A percentile compares a stretch with the other conserved stretches of the same genome.
Conservation (phyloP, 2,888 invertebrate species). For the Dicycla oo region DNA sequence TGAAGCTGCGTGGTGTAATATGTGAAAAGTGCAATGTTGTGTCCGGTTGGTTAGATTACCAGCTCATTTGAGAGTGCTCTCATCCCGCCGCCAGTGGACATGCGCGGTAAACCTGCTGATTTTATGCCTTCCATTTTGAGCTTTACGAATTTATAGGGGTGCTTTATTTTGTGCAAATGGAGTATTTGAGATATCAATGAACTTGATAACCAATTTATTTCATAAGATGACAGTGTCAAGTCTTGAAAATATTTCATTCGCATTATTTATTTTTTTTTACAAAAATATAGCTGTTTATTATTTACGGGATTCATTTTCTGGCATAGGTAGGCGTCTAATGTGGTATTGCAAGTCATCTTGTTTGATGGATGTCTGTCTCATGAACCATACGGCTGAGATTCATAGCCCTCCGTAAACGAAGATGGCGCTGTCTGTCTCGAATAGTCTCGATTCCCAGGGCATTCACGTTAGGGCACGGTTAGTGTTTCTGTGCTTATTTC, state of each 20-base stretch:
- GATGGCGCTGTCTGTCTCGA: conserved; percentile 50
- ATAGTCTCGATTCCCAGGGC: conserved; percentile 36
- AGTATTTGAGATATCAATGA: conserved; percentile 10
- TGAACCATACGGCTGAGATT: conserved; percentile 21
- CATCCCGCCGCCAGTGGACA: conserved; percentile 53
- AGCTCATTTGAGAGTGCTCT: conserved; percentile 48
- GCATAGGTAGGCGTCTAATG: conserved; percentile 2
- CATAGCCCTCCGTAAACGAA: conserved; percentile 11
- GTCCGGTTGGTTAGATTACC: conserved; percentile 44
- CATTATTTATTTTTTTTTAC: neutral
- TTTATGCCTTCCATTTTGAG: conserved; percentile 50
- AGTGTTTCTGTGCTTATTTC: conserved; percentile 34
- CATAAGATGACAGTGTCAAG: conserved; percentile 1
- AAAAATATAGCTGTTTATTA: neutral
- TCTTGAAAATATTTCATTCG: neutral
- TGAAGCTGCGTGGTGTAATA: conserved; percentile 45
- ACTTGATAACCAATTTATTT: conserved; percentile 8
- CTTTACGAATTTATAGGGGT: conserved; percentile 32
- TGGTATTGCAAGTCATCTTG: conserved; percentile 25
- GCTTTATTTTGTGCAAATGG: conserved; percentile 36
- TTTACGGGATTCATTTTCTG: neutral
- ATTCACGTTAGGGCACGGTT: conserved; percentile 33
- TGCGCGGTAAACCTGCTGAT: conserved; percentile 62
- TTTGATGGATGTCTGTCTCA: conserved; percentile 31
- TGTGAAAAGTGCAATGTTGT: conserved; percentile 61